These are phyloP conservation scores for Ophioderma brevispina DNA, from an alignment of 35 echinoderm and acorn worm genomes.

Conservation along the genomic window DNA sequence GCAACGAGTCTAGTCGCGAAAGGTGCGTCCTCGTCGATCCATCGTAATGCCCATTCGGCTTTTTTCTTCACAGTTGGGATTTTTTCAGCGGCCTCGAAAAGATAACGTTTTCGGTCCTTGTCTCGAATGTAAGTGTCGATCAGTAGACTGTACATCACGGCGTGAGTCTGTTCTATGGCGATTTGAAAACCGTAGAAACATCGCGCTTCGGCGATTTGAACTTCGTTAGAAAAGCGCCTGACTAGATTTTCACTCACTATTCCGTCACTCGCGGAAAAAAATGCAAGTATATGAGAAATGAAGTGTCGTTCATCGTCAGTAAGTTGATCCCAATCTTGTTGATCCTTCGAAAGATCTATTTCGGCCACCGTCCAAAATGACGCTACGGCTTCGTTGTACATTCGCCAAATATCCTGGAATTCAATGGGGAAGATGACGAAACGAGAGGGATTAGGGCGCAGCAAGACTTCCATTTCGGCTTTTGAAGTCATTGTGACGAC, in stretches of 20 bases:
- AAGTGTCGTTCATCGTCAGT: background rate
- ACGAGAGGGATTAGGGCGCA: background rate
- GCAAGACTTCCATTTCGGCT: background rate
- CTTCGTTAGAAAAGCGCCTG: background rate
- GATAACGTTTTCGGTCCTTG: too few species aligned
- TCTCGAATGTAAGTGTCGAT: conserved; percentile 23
- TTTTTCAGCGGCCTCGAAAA: background rate
- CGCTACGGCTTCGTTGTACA: conserved; percentile 1
- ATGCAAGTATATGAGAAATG: background rate
- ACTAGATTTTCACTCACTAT: conserved; percentile 16
- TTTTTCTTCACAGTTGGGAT: conserved; percentile 96
- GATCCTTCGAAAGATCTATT: conserved; percentile 17
- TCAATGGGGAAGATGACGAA: background rate
- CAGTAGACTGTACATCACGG: background rate
- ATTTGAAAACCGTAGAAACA: conserved; percentile 29
- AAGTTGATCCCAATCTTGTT: background rate
- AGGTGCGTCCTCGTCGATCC: conserved; percentile 61
- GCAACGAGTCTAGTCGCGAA: conserved; percentile 87
- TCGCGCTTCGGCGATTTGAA: background rate
- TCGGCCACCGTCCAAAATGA: conserved; percentile 9
- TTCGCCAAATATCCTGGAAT: background rate
- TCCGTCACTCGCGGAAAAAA: conserved; percentile 24
- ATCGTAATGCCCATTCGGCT: conserved; percentile 93
- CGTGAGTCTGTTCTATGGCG: conserved; percentile 21
- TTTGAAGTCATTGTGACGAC: too few species aligned